A percentile compares a stretch with the other conserved stretches of the same genome.
Conservation (phyloP, 2,888 invertebrate genomes). For the Cylloceria caligata region DNA sequence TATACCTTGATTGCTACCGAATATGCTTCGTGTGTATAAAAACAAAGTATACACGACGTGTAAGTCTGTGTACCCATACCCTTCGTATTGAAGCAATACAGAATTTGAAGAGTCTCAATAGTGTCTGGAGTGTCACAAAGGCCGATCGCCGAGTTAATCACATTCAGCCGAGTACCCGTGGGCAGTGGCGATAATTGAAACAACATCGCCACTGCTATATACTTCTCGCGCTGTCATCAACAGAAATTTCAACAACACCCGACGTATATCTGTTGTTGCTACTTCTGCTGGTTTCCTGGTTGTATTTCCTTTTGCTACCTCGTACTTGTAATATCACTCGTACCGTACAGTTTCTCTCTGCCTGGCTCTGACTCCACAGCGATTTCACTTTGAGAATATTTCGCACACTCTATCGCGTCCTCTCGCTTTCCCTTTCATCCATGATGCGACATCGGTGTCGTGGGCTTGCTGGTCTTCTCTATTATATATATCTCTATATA, state of each 20-base stretch:
- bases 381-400: conserved; percentile 45
- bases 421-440: conserved; percentile 13
- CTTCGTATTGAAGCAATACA: conserved; percentile 50
- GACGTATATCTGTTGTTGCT: background rate
- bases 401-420: background rate
- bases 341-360: background rate
- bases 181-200: conserved; percentile 75
- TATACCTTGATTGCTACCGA: conserved; percentile 51
- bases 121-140: conserved; percentile 72
- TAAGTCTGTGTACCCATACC: conserved; percentile 13
- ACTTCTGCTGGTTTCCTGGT: conserved; percentile 18
- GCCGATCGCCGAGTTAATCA: conserved; percentile 76
- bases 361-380: conserved; percentile 2
- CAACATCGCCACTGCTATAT: conserved; percentile 69
- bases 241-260: conserved; percentile 55
- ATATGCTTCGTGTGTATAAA: conserved; percentile 9
- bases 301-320: conserved; percentile 19
- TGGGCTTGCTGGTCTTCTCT: too few relatives aligned
- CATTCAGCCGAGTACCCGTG: conserved; percentile 72
- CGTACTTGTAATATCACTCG: background rate
- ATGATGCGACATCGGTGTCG: background rate
- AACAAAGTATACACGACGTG: background rate
- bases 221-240: conserved; percentile 22
- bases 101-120: conserved; percentile 76
- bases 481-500: too few relatives aligned